Evolutionary conservation across 2,113 vertebrate genomes (phyloP).

Genomic region (Rattus norvegicus): DNA sequence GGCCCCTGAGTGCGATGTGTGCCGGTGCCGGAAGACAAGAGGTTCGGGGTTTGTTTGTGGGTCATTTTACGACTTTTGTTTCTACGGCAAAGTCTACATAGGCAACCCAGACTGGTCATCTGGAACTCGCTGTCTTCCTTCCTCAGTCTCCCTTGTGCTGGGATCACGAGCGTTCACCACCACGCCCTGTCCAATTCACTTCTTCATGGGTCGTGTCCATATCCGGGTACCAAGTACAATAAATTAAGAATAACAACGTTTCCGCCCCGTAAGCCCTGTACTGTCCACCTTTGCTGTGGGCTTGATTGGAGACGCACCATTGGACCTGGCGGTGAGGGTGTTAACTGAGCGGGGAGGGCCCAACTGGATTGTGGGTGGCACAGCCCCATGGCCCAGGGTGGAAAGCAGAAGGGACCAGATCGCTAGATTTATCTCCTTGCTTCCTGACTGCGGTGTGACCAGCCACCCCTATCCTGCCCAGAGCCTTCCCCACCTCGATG

Average conservation of each 20-base stretch:
- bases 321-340: neutral
- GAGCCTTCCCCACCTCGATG: neutral
- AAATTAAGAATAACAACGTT: neutral
- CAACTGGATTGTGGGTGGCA: neutral
- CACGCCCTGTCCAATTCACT: neutral
- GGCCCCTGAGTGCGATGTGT: neutral
- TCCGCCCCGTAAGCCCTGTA: neutral
- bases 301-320: neutral
- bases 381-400: neutral
- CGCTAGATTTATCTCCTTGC: neutral
- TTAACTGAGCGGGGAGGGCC: neutral
- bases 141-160: neutral
- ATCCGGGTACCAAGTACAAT: neutral
- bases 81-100: neutral
- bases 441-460: neutral
- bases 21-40: neutral
- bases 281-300: neutral
- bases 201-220: too few species aligned
- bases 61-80: neutral
- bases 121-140: neutral
- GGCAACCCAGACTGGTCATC: neutral
- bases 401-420: neutral
- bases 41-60: neutral
- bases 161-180: neutral
- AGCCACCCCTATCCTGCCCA: neutral